These are phyloP conservation scores for Acipenser transmontanus DNA, from an alignment of 2,797 vertebrate species.

Conservation along the genomic window DNA sequence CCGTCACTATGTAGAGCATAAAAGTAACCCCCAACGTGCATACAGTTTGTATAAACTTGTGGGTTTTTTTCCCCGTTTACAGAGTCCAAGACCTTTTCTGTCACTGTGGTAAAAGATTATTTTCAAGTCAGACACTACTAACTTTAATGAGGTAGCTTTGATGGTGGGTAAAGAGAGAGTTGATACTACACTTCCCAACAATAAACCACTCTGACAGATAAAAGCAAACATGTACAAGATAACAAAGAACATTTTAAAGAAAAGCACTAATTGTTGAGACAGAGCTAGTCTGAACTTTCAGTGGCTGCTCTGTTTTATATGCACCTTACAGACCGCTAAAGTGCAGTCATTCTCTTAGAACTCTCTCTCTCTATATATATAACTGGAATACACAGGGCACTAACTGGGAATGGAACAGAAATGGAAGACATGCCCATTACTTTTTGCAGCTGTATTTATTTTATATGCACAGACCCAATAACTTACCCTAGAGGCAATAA, in stretches of 20 bases:
- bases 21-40: too few species aligned
- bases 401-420: background rate
- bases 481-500: constrained; percentile 29
- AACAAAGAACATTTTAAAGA: constrained; percentile 52
- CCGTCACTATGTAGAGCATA: too few species aligned
- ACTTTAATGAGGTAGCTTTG: constrained; percentile 59
- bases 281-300: constrained; percentile 1
- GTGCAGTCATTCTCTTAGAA: background rate
- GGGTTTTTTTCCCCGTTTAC: too few species aligned
- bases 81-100: constrained; percentile 20
- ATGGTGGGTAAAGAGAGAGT: constrained; percentile 50
- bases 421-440: constrained; percentile 10
- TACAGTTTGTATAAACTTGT: too few species aligned
- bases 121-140: constrained; percentile 59
- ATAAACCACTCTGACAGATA: constrained; percentile 67
- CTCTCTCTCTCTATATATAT: background rate
- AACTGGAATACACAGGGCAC: too few species aligned
- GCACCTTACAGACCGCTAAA: constrained; percentile 7
- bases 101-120: constrained; percentile 41
- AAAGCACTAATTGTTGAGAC: constrained; percentile 5
- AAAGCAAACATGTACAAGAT: constrained; percentile 60
- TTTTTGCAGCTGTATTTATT: constrained; percentile 22
- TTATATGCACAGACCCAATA: constrained; percentile 20
- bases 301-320: background rate
- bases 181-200: constrained; percentile 59